A percentile compares a stretch with the other conserved stretches of the same genome.
phyloP scores from a whole-genome alignment of 2,888 invertebrate genomes.

The Antitype chi region DNA sequence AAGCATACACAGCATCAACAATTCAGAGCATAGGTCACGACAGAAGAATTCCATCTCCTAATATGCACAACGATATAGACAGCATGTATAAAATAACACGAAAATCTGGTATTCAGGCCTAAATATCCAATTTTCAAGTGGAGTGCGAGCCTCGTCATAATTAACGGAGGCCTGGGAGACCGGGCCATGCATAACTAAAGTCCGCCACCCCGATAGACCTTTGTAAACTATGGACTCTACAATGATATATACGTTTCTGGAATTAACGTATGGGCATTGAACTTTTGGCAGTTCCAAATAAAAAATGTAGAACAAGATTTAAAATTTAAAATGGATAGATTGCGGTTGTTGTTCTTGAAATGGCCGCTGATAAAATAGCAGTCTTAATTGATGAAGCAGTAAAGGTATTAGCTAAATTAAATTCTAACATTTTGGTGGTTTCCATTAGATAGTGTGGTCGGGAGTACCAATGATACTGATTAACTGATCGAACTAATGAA shows the following conservation, averaged over 20 bases:
- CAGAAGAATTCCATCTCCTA: background rate
- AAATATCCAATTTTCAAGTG: constrained; percentile 82
- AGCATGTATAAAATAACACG: constrained; percentile 64
- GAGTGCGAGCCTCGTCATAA: constrained; percentile 82
- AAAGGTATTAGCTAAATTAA: rapidly evolving
- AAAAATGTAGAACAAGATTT: background rate
- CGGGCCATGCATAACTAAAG: constrained; percentile 85
- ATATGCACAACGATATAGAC: constrained; percentile 3
- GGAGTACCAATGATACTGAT: background rate
- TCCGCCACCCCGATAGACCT: constrained; percentile 73
- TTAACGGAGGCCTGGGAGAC: constrained; percentile 84
- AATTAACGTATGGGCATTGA: constrained; percentile 25
- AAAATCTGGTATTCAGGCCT: constrained; percentile 73
- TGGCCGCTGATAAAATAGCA: background rate
- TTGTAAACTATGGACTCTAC: constrained; percentile 76
- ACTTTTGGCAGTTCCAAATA: background rate
- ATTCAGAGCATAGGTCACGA: background rate
- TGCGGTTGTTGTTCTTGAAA: background rate
- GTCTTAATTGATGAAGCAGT: background rate
- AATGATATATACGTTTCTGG: constrained; percentile 53
- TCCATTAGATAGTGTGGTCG: background rate
- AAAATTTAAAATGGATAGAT: background rate
- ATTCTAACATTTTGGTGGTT: rapidly evolving
- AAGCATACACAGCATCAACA: background rate
- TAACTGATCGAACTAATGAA: background rate